Base-by-base conservation (phyloP, 2,113 vertebrate species). In the Sclerurus mexicanus region DNA sequence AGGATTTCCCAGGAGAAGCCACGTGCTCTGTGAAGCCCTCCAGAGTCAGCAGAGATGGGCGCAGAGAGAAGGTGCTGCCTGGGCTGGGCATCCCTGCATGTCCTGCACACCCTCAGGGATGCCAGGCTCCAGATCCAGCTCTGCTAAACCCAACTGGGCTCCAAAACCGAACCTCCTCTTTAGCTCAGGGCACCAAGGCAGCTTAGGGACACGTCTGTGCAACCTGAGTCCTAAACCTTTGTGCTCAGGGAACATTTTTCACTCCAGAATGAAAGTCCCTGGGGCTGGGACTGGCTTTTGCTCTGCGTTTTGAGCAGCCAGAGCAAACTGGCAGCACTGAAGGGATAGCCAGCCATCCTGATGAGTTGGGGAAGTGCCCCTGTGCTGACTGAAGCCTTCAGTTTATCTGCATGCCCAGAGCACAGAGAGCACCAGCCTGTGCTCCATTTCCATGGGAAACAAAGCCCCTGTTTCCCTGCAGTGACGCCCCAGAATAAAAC, bases 61-160 rank as follows among this genome's bases (percentile, higher is more conserved):
- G 49, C 35, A 67, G 77, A 50, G 49, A 28, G 33, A 10, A 3
- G 18, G 68, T 68, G 58, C 25, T 59, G 40, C 63, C 59, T 25
- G 63, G 39, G 21, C 15, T 0, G 4, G 47, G 28, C 11, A 14
- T 7, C 37, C 79, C 0, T 0, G 39, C 23, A 7, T 35, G 44
- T 37, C 27, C 53, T 40, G 16, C 1, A 1, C 4, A 1, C 40
- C 71, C 53, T 56, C 33, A 0, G 4, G 47, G 30, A 37, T 59
- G 42, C 53, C 14, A 15, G 2, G 2, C n/a, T 73, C 39, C 75
- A 24, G 3, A 14, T 33, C 18, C 16, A 55, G 33, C 24, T 25
- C n/a, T 37, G 44, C 81, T 37, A 12, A 71, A 72, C 74, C 2
- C 1, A 63, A 3, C 39, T 4, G 25, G 27, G 44, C 37, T n/a